These are phyloP conservation scores for Stigmatopora nigra DNA, from an alignment of 2,113 vertebrate genomes.

Conservation along the genomic window DNA sequence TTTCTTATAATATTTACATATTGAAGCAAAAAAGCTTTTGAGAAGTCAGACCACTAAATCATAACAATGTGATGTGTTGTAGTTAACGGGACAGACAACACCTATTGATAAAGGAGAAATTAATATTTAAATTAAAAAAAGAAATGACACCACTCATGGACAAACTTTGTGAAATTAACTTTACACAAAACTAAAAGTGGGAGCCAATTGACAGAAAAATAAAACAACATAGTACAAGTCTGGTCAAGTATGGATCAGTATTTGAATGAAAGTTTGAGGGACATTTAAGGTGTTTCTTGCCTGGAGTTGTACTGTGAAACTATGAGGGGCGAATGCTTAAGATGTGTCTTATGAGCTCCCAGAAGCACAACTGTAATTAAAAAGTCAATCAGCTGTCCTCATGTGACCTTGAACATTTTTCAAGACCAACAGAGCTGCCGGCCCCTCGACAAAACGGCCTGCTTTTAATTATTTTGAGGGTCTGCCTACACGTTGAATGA, in stretches of 20 bases:
- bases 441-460: background rate
- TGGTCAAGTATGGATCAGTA: background rate
- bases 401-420: background rate
- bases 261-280: slow-evolving; percentile 8
- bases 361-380: slow-evolving; percentile 6
- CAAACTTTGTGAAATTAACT: no score
- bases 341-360: background rate
- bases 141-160: no score
- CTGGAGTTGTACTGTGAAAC: slow-evolving; percentile 7
- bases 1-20: background rate
- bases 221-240: background rate
- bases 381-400: slow-evolving; percentile 3
- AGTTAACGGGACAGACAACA: no score
- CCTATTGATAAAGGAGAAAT: no score
- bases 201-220: background rate
- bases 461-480: slow-evolving; percentile 2
- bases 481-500: background rate
- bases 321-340: no score
- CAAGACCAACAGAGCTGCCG: background rate
- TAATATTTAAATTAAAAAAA: no score
- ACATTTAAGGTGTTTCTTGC: slow-evolving; percentile 7
- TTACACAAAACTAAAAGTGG: background rate
- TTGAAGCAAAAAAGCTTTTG: background rate
- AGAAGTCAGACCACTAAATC: background rate
- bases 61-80: background rate